Percentiles rank a stretch among this genome's conserved stretches.
These are phyloP conservation scores for Gephyroberyx darwinii DNA, from an alignment of 2,797 vertebrate genomes.

Conservation along the genomic window DNA sequence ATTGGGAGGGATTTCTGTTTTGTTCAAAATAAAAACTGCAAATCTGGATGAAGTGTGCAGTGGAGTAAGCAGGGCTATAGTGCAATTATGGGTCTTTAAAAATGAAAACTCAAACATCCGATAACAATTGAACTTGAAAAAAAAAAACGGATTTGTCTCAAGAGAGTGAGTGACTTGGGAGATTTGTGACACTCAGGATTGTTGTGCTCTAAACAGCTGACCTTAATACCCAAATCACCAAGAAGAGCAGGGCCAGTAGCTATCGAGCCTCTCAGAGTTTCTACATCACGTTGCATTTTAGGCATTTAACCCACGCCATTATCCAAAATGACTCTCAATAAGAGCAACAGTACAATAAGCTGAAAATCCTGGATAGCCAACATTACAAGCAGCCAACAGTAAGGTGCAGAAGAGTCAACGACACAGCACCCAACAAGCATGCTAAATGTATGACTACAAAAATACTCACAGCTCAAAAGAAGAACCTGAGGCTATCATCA, in stretches of 20 bases:
- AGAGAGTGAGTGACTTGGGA: constrained; percentile 58
- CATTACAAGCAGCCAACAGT: neutral
- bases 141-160: constrained; percentile 48
- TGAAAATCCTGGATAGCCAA: neutral
- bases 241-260: constrained; percentile 14
- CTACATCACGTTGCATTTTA: constrained; percentile 11
- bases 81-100: constrained; percentile 1
- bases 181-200: constrained; percentile 53
- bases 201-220: constrained; percentile 55
- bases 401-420: neutral
- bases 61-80: neutral
- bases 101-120: constrained; percentile 27
- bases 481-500: constrained; percentile 17
- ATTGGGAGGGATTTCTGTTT: neutral
- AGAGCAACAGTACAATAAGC: neutral
- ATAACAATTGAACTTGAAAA: constrained; percentile 44
- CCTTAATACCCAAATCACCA: constrained; percentile 66
- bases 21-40: neutral
- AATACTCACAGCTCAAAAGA: constrained; percentile 30
- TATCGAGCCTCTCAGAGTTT: constrained; percentile 16
- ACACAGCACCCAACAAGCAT: constrained; percentile 22
- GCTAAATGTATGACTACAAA: constrained; percentile 32
- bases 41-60: neutral
- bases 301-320: constrained; percentile 14
- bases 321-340: constrained; percentile 35